A percentile compares a stretch with the other conserved stretches of the same genome.
Conservation (phyloP, 2,113 vertebrate species). For the Pandion haliaetus region DNA sequence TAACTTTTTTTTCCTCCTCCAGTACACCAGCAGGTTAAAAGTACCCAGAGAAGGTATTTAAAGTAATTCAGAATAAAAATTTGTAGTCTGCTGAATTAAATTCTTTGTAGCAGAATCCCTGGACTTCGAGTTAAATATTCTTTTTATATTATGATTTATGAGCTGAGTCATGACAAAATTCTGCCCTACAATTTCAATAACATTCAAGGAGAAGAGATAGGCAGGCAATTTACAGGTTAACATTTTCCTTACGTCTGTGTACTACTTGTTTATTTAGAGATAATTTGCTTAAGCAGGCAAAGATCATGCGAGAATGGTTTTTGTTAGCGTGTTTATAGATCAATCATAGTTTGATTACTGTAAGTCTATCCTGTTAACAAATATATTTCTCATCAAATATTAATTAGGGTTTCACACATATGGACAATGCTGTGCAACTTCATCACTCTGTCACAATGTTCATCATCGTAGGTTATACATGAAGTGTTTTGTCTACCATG, state of each 20-base stretch:
- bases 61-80: neutral
- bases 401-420: constrained; percentile 45
- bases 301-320: constrained; percentile 32
- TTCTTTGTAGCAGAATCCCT: neutral
- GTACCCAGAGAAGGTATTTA: neutral
- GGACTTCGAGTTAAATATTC: neutral
- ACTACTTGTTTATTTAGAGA: constrained; percentile 66
- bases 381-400: constrained; percentile 70
- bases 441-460: neutral
- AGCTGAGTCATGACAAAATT: neutral
- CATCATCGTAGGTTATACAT: neutral
- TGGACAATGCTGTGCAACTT: neutral
- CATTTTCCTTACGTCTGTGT: constrained; percentile 35
- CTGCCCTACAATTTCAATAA: neutral
- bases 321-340: constrained; percentile 61
- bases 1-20: neutral
- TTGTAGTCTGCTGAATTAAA: neutral
- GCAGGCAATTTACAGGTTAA: constrained; percentile 36
- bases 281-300: constrained; percentile 66
- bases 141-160: neutral
- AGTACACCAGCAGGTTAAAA: neutral
- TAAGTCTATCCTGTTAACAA: constrained; percentile 68
- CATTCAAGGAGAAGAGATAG: neutral
- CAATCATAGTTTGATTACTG: constrained; percentile 70
- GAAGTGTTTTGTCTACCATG: neutral